phyloP scores from a whole-genome alignment of 2,113 vertebrate genomes.

The Strix uralensis region DNA sequence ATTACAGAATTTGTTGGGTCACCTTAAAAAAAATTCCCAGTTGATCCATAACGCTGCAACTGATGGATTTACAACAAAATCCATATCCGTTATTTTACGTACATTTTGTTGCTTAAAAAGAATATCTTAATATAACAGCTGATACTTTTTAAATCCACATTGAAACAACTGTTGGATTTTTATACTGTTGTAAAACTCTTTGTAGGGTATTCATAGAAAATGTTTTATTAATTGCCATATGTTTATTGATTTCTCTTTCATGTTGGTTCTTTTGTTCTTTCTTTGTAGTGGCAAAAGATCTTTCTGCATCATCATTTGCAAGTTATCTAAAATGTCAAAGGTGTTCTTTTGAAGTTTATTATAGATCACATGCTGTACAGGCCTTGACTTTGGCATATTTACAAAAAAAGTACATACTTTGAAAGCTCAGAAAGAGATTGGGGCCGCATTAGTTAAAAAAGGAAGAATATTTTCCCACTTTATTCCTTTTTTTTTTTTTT shows the following conservation, averaged over 20 bases:
- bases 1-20: conserved; percentile 31
- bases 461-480: conserved; percentile 21
- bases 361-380: conserved; percentile 87
- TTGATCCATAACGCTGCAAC: conserved; percentile 50
- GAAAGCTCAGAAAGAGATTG: conserved; percentile 72
- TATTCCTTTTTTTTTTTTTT: not conserved
- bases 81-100: conserved; percentile 71
- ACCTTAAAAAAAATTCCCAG: conserved; percentile 33
- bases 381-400: conserved; percentile 86
- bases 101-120: conserved; percentile 73
- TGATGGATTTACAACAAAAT: conserved; percentile 79
- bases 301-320: conserved; percentile 96
- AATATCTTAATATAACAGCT: conserved; percentile 83
- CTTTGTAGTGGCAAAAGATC: conserved; percentile 99
- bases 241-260: conserved; percentile 99
- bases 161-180: conserved; percentile 87
- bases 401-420: conserved; percentile 72
- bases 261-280: conserved; percentile 99
- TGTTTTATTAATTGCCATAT: conserved; percentile 99
- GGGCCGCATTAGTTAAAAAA: conserved; percentile 73
- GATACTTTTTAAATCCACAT: conserved; percentile 82
- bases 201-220: conserved; percentile 95
- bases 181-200: conserved; percentile 88
- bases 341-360: conserved; percentile 98
- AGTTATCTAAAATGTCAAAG: conserved; percentile 98